Percentiles rank a stretch among this genome's conserved stretches.
Evolutionary conservation across 2,797 vertebrate genomes (phyloP).

Genomic region (Eleutherodactylus coqui): DNA sequence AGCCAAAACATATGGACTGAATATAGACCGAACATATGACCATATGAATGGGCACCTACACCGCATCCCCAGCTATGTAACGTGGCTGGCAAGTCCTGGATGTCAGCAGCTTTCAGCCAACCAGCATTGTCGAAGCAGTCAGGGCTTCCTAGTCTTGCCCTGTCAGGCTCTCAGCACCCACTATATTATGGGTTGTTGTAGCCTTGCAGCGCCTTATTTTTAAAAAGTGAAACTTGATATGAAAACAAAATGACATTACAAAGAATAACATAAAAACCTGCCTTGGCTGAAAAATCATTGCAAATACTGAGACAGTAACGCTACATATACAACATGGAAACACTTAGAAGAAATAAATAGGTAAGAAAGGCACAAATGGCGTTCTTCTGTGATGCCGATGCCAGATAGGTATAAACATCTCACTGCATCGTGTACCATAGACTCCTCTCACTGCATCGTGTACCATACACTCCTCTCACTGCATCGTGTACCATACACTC

Average conservation of each 20-base stretch:
- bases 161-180: background rate
- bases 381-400: background rate
- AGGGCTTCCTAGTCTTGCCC: background rate
- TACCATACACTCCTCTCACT: background rate
- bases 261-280: background rate
- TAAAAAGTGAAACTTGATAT: no score
- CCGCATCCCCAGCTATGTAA: no score
- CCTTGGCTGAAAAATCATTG: background rate
- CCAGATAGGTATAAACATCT: background rate
- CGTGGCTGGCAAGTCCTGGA: background rate
- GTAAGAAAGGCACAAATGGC: constrained; percentile 5
- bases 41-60: no score
- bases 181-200: background rate
- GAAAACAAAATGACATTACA: background rate
- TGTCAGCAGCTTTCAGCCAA: background rate
- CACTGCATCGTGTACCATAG: background rate
- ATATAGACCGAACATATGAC: background rate
- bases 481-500: background rate
- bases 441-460: background rate
- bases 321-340: background rate
- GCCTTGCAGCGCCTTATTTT: background rate
- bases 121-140: background rate
- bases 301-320: background rate
- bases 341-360: constrained; percentile 20
- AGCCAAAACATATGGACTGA: no score